phyloP scores from a whole-genome alignment of 2,888 invertebrate species.

The Seladonia tumulorum region DNA sequence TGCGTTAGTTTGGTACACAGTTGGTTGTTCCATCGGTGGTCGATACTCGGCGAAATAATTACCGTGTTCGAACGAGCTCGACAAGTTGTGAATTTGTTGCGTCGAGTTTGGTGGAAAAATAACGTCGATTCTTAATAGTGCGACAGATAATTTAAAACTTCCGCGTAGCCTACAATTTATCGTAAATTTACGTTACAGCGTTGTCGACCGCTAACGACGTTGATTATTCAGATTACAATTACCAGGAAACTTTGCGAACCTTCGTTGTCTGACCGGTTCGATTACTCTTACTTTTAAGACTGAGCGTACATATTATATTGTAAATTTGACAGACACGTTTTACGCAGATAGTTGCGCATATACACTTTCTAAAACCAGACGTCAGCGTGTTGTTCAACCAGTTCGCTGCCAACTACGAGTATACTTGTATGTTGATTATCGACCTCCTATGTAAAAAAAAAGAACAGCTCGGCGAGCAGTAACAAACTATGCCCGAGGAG shows the following conservation, averaged over 20 bases:
- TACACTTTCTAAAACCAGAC: neutral
- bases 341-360: neutral
- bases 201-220: neutral
- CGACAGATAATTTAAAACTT: neutral
- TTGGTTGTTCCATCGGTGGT: constrained; percentile 6
- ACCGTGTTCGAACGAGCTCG: neutral
- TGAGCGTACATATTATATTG: neutral
- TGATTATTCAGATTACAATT: neutral
- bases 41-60: constrained; percentile 9
- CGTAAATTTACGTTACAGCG: neutral
- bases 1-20: constrained; percentile 54
- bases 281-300: neutral
- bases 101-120: neutral
- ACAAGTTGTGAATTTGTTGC: neutral
- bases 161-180: neutral
- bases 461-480: too few relatives aligned
- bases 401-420: neutral
- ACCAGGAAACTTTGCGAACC: neutral
- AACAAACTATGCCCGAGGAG: too few relatives aligned
- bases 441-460: too few relatives aligned
- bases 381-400: neutral
- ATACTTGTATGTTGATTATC: neutral
- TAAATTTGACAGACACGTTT: neutral
- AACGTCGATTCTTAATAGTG: neutral
- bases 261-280: neutral